Base-by-base conservation (phyloP, 1,140 invertebrate species). In the Drosophila pectinifera region DNA sequence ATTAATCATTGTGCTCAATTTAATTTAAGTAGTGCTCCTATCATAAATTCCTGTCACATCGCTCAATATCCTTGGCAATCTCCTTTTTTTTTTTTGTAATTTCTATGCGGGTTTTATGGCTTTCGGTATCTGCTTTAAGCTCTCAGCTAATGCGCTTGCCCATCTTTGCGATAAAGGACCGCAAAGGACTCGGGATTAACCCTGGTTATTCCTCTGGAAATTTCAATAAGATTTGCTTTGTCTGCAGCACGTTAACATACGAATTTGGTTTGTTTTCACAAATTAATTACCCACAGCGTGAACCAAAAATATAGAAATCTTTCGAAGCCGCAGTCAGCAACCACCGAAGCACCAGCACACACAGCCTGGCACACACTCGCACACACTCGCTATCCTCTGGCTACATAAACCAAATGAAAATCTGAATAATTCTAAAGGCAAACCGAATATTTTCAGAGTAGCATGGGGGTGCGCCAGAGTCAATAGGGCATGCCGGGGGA, bases 201-300 rank as follows among this genome's bases (percentile, higher is more conserved):
- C 43, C 36, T 11, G 20, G 34, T 28, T 31, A 10, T 31, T 26
- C 24, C 28, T 14, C 26, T 48, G 28, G 13, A 56, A 63, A 68
- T 74, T 54, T 46, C 53, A 64, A 70, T 72, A 46, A 61, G 62
- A 85, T 84, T 85, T 69, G 49, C 67, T 80, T 64, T 72, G 57
- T 65, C 61, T 62, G 45, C 58, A 16, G 42, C 58, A 28, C 68
- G 57, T 42, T 65, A 28, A 51, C 49, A 68, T 65, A 65, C 59
- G 64, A 49, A 49, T 53, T 68, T 68, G 43, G 57, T 56, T 77
- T 59, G 64, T 84, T 73, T 81, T 62, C 68, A 81, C 81, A 85
- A 78, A 81, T 85, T 80, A 85, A 85, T 85, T 83, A 78, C 81
- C 82, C 81, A 79, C 81, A 80, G 81, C 67, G 75, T 45, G 36